A percentile compares a stretch with the other conserved stretches of the same genome.
phyloP scores from a whole-genome alignment of 2,888 invertebrate genomes.

The Cyaniris semiargus region DNA sequence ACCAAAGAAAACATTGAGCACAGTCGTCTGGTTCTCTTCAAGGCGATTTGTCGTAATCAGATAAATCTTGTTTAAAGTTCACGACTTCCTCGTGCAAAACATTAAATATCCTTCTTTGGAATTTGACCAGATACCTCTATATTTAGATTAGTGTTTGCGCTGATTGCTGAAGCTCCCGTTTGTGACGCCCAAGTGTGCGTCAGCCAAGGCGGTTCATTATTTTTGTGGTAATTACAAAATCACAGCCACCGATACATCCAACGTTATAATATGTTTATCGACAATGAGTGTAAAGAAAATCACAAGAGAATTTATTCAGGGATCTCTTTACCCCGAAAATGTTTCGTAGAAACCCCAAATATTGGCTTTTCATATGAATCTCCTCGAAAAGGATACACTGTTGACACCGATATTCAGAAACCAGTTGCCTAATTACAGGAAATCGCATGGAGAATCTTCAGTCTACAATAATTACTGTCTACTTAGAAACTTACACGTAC shows the following conservation, averaged over 20 bases:
- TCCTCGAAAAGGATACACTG: background rate
- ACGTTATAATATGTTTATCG: background rate
- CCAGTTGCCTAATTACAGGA: background rate
- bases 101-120: constrained; percentile 50
- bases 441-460: background rate
- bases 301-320: background rate
- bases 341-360: too few species aligned
- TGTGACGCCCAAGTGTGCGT: constrained; percentile 37
- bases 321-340: background rate
- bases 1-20: constrained; percentile 61
- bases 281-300: background rate
- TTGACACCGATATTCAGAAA: background rate
- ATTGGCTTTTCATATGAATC: background rate
- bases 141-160: constrained; percentile 45
- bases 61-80: constrained; percentile 60
- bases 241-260: background rate
- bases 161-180: constrained; percentile 34
- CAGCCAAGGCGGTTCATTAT: constrained; percentile 36
- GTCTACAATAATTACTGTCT: too few species aligned
- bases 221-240: constrained; percentile 29
- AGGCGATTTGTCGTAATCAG: constrained; percentile 63
- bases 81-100: constrained; percentile 60
- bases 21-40: constrained; percentile 64
- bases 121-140: constrained; percentile 45
- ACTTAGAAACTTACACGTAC: too few species aligned